Conservation (phyloP, 2,113 vertebrate species). For the Oryctolagus cuniculus region mOryCun1.1 NC_091442.1:39125001-39125500, state of each 20-base stretch:
- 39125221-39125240: slow-evolving; percentile 76
- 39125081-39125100: slow-evolving; percentile 74
- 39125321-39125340: slow-evolving; percentile 44
- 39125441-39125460: slow-evolving; percentile 26
- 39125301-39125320: slow-evolving; percentile 32
- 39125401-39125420: background rate
- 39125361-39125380: background rate
- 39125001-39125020: slow-evolving; percentile 74
- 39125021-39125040: slow-evolving; percentile 73
- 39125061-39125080: slow-evolving; percentile 78
- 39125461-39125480: background rate
- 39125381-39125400: slow-evolving; percentile 50
- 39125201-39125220: slow-evolving; percentile 61
- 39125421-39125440: background rate
- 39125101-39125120: slow-evolving; percentile 79
- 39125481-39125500: background rate
- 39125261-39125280: background rate
- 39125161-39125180: slow-evolving; percentile 73
- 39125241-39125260: slow-evolving; percentile 38
- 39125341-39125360: background rate
- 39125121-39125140: slow-evolving; percentile 73
- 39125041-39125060: slow-evolving; percentile 74
- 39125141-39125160: slow-evolving; percentile 69
- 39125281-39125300: background rate
- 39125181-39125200: slow-evolving; percentile 67